Evolutionary conservation across 2,888 invertebrate genomes (phyloP).

Genomic region (Xestia sexstrigata): DNA sequence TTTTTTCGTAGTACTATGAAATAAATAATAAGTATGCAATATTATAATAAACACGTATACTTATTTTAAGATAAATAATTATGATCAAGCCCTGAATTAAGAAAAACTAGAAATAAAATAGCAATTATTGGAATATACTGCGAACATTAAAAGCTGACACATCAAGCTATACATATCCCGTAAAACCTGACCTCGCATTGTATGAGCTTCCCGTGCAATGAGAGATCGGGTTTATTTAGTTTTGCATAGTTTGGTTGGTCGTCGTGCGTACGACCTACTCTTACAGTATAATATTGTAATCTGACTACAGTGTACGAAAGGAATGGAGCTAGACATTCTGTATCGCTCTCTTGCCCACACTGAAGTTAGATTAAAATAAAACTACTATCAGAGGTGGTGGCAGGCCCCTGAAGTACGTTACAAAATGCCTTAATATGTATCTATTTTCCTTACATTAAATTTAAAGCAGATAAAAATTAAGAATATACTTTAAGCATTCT

Average conservation of each 20-base stretch:
- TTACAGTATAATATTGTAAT: not conserved
- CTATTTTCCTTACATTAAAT: slow-evolving; percentile 21
- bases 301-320: not conserved
- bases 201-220: not conserved
- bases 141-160: slow-evolving; percentile 27
- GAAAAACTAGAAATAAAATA: slow-evolving; percentile 17
- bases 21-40: slow-evolving; percentile 29
- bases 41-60: slow-evolving; percentile 28
- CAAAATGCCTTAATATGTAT: slow-evolving; percentile 25
- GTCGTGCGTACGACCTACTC: not conserved
- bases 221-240: not conserved
- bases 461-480: slow-evolving; percentile 47
- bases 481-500: slow-evolving; percentile 41
- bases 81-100: slow-evolving; percentile 32
- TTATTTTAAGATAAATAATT: slow-evolving; percentile 36
- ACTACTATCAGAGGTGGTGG: not conserved
- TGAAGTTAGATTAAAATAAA: not conserved
- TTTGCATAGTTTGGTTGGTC: not conserved
- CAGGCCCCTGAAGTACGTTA: slow-evolving; percentile 24
- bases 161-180: not conserved
- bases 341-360: not conserved
- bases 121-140: slow-evolving; percentile 20
- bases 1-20: slow-evolving; percentile 19
- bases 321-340: not conserved
- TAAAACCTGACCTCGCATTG: not conserved